These are phyloP conservation scores for Neodontobutis hainanensis DNA, from an alignment of 2,113 vertebrate genomes.

Conservation along the genomic window DNA sequence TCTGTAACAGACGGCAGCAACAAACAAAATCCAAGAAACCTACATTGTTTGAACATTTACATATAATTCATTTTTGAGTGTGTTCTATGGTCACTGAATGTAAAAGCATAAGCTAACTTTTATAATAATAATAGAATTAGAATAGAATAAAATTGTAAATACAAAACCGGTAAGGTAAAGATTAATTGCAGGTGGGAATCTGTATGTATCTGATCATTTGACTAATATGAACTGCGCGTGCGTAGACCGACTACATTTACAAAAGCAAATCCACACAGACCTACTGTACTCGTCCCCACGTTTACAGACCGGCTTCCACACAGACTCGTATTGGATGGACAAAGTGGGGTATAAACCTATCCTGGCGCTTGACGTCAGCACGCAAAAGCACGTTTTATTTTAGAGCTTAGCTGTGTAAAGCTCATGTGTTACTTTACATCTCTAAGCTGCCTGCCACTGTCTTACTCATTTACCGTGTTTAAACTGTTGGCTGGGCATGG, in stretches of 20 bases:
- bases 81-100: too few relatives aligned
- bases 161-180: too few relatives aligned
- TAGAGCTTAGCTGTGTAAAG: constrained; percentile 11
- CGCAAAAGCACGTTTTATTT: constrained; percentile 67
- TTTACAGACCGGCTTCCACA: constrained; percentile 10
- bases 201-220: too few relatives aligned
- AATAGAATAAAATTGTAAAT: too few relatives aligned
- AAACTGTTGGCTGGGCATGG: background rate
- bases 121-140: too few relatives aligned
- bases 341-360: constrained; percentile 54
- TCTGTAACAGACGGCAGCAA: background rate
- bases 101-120: too few relatives aligned
- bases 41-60: too few relatives aligned
- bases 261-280: background rate
- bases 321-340: constrained; percentile 30
- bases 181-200: too few relatives aligned
- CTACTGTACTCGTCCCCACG: background rate
- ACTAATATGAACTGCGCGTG: too few relatives aligned
- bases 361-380: constrained; percentile 74
- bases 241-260: too few relatives aligned
- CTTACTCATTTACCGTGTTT: too few relatives aligned
- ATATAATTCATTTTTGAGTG: too few relatives aligned
- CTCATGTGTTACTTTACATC: constrained; percentile 8
- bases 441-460: background rate
- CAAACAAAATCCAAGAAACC: background rate